phyloP scores from a whole-genome alignment of 2,888 invertebrate genomes.

The Syritta pipiens region DNA sequence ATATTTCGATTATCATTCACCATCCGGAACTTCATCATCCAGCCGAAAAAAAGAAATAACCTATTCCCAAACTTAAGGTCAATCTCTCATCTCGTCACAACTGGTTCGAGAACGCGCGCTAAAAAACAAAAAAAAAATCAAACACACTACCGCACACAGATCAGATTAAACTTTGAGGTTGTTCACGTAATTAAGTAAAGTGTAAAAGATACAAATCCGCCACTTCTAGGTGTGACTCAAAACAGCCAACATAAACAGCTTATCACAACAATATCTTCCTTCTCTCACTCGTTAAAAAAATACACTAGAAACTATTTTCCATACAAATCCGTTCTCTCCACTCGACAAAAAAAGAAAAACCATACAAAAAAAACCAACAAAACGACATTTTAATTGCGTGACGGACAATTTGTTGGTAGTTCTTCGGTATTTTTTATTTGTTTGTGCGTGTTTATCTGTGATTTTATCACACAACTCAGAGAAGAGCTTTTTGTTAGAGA shows the following conservation, averaged over 20 bases:
- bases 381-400: slow-evolving; percentile 37
- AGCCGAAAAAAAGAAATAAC: not conserved
- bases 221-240: slow-evolving; percentile 25
- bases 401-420: slow-evolving; percentile 17
- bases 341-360: not conserved
- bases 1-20: too few species aligned
- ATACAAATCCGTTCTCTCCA: not conserved
- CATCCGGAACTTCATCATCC: too few species aligned
- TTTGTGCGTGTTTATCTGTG: slow-evolving; percentile 22
- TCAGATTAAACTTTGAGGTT: slow-evolving; percentile 21
- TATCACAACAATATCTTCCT: slow-evolving; percentile 35
- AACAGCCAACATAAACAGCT: slow-evolving; percentile 22
- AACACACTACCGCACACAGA: not conserved
- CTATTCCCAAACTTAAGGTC: not conserved
- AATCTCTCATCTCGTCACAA: slow-evolving; percentile 10
- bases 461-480: slow-evolving; percentile 9
- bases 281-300: slow-evolving; percentile 2
- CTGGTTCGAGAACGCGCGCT: slow-evolving; percentile 1
- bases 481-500: slow-evolving; percentile 1
- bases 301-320: slow-evolving; percentile 17
- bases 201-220: not conserved
- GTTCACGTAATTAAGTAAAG: slow-evolving; percentile 25
- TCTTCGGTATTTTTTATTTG: too few species aligned
- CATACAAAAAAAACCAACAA: not conserved
- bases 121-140: not conserved